Conservation (phyloP, 2,888 invertebrate species). For the Peribatodes rhomboidaria region DNA sequence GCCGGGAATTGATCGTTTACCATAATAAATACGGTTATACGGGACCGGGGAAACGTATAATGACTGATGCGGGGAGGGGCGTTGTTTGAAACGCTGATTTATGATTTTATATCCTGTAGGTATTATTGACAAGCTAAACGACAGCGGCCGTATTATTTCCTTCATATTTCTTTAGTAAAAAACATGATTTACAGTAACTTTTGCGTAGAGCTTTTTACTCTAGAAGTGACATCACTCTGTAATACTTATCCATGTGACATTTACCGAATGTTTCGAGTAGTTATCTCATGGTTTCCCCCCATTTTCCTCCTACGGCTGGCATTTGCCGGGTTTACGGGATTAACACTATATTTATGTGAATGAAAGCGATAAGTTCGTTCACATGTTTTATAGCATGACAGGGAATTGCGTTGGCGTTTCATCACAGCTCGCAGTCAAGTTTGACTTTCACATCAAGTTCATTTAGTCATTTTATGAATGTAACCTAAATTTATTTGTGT, state of each 20-base stretch:
- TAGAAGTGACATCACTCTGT: neutral
- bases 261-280: neutral
- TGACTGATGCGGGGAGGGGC: slow-evolving; percentile 22
- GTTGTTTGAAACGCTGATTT: slow-evolving; percentile 27
- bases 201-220: neutral
- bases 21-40: slow-evolving; percentile 36
- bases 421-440: too few species aligned
- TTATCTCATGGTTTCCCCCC: slow-evolving; percentile 1
- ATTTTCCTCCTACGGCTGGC: neutral
- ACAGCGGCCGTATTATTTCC: neutral
- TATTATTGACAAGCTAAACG: slow-evolving; percentile 1
- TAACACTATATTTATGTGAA: slow-evolving; percentile 1
- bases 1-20: slow-evolving; percentile 45
- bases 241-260: slow-evolving; percentile 2
- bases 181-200: neutral
- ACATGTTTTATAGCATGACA: too few species aligned
- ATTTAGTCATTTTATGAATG: too few species aligned
- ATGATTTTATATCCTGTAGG: slow-evolving; percentile 11
- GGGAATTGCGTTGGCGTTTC: too few species aligned
- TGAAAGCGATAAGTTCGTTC: neutral
- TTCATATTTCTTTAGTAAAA: neutral
- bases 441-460: too few species aligned
- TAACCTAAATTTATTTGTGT: too few species aligned
- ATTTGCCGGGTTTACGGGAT: neutral
- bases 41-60: slow-evolving; percentile 20